A percentile compares a stretch with the other conserved stretches of the same genome.
phyloP scores from a whole-genome alignment of 2,113 vertebrate genomes.

The Lethenteron camtschaticum region DNA sequence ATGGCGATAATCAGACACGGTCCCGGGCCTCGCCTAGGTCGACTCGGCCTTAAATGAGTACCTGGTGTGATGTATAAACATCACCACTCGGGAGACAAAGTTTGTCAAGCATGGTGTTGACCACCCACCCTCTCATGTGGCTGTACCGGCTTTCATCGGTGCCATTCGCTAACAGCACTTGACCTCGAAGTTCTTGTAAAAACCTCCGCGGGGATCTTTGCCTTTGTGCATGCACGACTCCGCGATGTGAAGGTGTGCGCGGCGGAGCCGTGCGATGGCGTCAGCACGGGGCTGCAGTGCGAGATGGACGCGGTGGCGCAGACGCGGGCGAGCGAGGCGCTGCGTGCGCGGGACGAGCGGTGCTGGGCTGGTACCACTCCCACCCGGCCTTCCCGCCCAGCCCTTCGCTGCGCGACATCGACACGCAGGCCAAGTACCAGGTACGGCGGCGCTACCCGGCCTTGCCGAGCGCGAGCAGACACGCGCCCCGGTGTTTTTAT shows the following conservation, averaged over 20 bases:
- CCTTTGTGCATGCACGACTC: too few relatives aligned
- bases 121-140: too few relatives aligned
- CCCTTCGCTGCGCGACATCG: conserved; percentile 75
- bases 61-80: too few relatives aligned
- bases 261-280: conserved; percentile 76
- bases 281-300: conserved; percentile 85
- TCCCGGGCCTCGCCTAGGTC: too few relatives aligned
- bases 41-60: too few relatives aligned
- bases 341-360: conserved; percentile 38
- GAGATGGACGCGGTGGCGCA: conserved; percentile 95
- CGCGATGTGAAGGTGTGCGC: conserved; percentile 35
- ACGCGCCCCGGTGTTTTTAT: conserved; percentile 1
- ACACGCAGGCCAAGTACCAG: conserved; percentile 92
- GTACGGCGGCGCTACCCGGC: conserved; percentile 18
- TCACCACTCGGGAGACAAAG: too few relatives aligned
- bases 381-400: conserved; percentile 81
- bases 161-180: too few relatives aligned
- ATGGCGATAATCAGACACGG: too few relatives aligned
- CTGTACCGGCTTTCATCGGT: too few relatives aligned
- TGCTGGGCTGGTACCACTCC: conserved; percentile 94
- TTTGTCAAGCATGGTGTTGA: too few relatives aligned
- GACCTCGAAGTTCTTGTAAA: too few relatives aligned
- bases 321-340: conserved; percentile 60
- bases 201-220: too few relatives aligned
- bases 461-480: neutral